phyloP scores from a whole-genome alignment of 2,888 invertebrate genomes.

The Drosophila nigricruria region DNA sequence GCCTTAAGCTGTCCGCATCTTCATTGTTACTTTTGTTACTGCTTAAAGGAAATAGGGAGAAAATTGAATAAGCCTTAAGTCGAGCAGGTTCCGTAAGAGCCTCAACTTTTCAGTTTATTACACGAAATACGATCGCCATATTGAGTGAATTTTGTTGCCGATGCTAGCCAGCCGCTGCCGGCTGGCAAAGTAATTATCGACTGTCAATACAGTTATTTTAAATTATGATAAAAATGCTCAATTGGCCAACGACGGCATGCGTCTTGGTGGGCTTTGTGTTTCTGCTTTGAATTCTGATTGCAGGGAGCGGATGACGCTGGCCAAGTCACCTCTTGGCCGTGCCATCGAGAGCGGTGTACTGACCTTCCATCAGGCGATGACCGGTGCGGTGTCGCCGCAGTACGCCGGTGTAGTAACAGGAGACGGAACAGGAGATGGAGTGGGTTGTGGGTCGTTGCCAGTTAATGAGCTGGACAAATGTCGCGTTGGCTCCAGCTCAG shows the following conservation, averaged over 20 bases:
- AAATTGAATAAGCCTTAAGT: constrained; percentile 6
- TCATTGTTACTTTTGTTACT: background rate
- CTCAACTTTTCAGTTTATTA: background rate
- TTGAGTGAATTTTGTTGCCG: background rate
- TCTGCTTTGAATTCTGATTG: constrained; percentile 21
- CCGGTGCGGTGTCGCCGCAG: constrained; percentile 84
- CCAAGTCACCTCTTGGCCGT: constrained; percentile 74
- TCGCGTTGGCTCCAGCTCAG: constrained; percentile 48
- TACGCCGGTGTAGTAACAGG: constrained; percentile 43
- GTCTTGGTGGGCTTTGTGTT: background rate
- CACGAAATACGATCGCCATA: background rate
- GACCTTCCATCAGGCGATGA: constrained; percentile 84
- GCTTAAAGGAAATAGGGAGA: background rate
- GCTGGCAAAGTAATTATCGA: background rate
- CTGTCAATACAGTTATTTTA: background rate
- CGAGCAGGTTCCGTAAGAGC: background rate
- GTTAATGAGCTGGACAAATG: constrained; percentile 10
- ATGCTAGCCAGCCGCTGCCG: background rate
- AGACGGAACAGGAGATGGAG: background rate
- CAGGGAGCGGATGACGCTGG: constrained; percentile 81
- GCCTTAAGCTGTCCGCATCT: background rate
- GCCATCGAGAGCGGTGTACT: constrained; percentile 78
- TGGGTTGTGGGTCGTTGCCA: background rate
- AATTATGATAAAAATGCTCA: background rate
- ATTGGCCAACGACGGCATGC: background rate